These are phyloP conservation scores for Maylandia zebra DNA, from an alignment of 2,113 vertebrate species.

Conservation along the genomic window DNA sequence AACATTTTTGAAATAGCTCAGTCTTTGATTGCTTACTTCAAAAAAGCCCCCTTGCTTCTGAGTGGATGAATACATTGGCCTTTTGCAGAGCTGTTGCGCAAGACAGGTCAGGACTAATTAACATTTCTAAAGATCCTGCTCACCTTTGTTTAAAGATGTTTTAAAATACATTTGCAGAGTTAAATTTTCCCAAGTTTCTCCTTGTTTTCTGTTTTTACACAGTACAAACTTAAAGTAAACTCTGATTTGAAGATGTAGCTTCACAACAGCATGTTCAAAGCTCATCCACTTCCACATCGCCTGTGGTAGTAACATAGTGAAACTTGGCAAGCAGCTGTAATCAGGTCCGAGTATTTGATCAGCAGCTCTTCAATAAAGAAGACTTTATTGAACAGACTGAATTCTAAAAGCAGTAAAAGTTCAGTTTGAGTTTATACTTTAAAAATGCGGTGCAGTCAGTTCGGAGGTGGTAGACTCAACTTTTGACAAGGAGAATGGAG, in stretches of 20 bases:
- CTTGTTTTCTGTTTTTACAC: background rate
- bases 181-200: background rate
- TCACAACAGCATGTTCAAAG: background rate
- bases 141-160: background rate
- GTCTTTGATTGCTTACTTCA: background rate
- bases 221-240: background rate
- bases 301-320: background rate
- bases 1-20: background rate
- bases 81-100: background rate
- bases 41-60: background rate
- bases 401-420: background rate
- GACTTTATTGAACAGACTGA: background rate
- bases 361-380: background rate
- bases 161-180: background rate
- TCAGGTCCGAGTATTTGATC: background rate
- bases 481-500: background rate
- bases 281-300: background rate
- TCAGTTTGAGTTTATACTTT: background rate
- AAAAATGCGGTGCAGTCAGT: background rate
- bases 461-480: background rate
- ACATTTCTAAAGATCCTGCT: background rate
- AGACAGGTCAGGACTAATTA: background rate
- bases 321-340: background rate
- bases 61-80: background rate
- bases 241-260: background rate